A percentile compares a stretch with the other conserved stretches of the same genome.
Conservation (phyloP, 2,888 invertebrate genomes). For the Drosophila neutralis region DNA sequence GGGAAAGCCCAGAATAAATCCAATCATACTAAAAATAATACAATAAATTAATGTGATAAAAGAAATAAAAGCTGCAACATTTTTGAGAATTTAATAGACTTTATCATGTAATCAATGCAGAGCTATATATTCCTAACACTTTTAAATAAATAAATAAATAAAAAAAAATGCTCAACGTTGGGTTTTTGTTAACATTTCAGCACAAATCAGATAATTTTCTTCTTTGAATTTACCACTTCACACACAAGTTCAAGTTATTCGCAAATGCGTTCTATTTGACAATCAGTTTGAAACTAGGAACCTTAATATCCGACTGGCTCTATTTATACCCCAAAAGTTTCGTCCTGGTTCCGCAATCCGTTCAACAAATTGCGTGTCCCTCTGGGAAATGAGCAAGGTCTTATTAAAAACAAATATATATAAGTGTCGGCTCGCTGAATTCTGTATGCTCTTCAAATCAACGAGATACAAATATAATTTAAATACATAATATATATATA, state of each 20-base stretch:
- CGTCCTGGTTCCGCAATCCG: constrained; percentile 26
- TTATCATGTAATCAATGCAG: no score
- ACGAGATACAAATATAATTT: neutral
- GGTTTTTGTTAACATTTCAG: neutral
- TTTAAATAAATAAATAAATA: neutral
- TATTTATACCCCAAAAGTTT: constrained; percentile 60
- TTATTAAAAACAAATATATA: neutral
- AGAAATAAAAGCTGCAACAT: neutral
- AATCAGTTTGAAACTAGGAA: constrained; percentile 46
- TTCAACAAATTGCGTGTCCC: constrained; percentile 22
- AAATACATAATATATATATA: no score
- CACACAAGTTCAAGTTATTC: neutral
- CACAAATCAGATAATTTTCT: neutral
- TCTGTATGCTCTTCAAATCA: constrained; percentile 11
- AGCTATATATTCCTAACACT: neutral
- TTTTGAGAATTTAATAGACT: neutral
- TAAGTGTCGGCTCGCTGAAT: neutral
- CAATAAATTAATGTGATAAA: neutral
- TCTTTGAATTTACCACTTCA: constrained; percentile 23
- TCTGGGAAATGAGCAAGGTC: neutral
- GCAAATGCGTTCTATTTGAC: constrained; percentile 24
- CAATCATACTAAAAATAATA: neutral
- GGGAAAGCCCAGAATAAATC: neutral
- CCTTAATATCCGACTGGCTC: constrained; percentile 18
- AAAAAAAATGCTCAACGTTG: neutral